Percentiles rank a stretch among this genome's conserved stretches.
Conservation (phyloP, 1,140 invertebrate genomes). For the Drosophila nikananu region DNA sequence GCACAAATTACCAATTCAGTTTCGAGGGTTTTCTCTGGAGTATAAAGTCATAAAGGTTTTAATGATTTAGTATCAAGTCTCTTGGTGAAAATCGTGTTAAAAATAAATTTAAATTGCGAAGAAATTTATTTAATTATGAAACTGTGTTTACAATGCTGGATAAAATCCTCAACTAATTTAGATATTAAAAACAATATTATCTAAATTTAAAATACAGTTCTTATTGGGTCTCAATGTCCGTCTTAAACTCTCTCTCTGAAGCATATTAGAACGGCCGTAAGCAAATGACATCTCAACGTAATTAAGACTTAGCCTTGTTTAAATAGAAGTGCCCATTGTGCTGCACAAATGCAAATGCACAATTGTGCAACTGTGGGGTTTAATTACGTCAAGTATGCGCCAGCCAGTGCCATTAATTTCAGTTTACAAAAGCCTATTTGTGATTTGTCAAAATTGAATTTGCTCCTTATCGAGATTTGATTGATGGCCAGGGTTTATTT, state of each 20-base stretch:
- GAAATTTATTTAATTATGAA: background rate
- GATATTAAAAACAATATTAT: background rate
- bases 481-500: slow-evolving; percentile 57
- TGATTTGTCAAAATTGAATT: slow-evolving; percentile 83
- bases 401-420: slow-evolving; percentile 69
- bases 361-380: slow-evolving; percentile 38
- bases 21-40: background rate
- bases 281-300: slow-evolving; percentile 64
- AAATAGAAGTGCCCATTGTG: slow-evolving; percentile 43
- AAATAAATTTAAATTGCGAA: background rate
- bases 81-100: background rate
- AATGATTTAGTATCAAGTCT: background rate
- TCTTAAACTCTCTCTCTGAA: background rate
- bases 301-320: slow-evolving; percentile 62
- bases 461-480: slow-evolving; percentile 75
- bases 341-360: slow-evolving; percentile 5
- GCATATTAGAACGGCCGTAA: slow-evolving; percentile 3
- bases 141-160: no score
- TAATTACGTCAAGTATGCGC: slow-evolving; percentile 58
- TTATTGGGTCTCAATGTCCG: background rate
- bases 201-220: background rate
- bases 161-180: background rate
- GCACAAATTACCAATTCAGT: slow-evolving; percentile 40
- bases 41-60: background rate
- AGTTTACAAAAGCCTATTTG: slow-evolving; percentile 79